phyloP scores from a whole-genome alignment of 2,888 invertebrate genomes.

The Drosophila gaucha region DNA sequence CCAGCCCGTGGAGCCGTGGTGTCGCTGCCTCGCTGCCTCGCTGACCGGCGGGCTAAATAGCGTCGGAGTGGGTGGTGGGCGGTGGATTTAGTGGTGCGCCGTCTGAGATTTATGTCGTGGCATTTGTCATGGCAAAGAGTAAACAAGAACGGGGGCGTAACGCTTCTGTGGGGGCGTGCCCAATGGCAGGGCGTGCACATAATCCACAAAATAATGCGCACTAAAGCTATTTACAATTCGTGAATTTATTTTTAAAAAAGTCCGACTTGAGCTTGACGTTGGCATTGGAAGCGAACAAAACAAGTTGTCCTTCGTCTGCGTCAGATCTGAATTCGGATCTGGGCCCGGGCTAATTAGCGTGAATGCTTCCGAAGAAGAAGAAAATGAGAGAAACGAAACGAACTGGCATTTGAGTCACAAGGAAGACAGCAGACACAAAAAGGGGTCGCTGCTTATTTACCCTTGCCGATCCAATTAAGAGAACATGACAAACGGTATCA shows the following conservation, averaged over 20 bases:
- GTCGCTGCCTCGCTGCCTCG: conserved; percentile 32
- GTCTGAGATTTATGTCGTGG: conserved; percentile 77
- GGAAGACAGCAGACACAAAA: conserved; percentile 11
- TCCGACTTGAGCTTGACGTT: conserved; percentile 8
- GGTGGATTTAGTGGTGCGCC: conserved; percentile 29
- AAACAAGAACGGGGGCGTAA: conserved; percentile 68
- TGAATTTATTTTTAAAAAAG: conserved; percentile 66
- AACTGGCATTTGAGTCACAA: conserved; percentile 49
- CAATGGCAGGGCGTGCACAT: conserved; percentile 61
- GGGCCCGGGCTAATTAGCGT: conserved; percentile 73
- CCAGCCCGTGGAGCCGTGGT: conserved; percentile 54
- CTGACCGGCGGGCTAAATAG: conserved; percentile 28
- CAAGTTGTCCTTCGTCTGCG: conserved; percentile 34
- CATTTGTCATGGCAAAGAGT: conserved; percentile 77
- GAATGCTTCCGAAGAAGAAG: conserved; percentile 49
- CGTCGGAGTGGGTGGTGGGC: too few relatives aligned
- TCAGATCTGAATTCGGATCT: conserved; percentile 55
- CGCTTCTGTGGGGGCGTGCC: conserved; percentile 35
- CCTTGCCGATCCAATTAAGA: conserved; percentile 50
- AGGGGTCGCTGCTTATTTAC: conserved; percentile 46
- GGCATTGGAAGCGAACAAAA: conserved; percentile 1
- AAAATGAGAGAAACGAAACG: background rate
- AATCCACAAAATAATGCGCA: conserved; percentile 77
- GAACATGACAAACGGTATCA: conserved; percentile 32
- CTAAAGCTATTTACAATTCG: conserved; percentile 77